Base-by-base conservation (phyloP, 2,113 vertebrate genomes). In the Ifrita kowaldi region DNA sequence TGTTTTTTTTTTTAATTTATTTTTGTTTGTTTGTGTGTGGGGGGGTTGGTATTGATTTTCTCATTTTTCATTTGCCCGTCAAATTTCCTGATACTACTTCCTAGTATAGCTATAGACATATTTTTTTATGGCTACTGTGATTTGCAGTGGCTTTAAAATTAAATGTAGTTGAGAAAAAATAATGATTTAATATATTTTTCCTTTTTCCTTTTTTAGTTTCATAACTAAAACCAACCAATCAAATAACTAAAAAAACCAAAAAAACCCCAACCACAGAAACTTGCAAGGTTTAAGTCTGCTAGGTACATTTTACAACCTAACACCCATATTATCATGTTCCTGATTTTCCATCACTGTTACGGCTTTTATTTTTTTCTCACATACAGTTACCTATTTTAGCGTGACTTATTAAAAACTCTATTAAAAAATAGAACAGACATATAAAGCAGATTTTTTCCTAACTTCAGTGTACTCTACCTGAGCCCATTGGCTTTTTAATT, bases 241-340 rank as follows among this genome's bases (percentile, higher is more conserved):
- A 57, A 65, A 30, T 3, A 70, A 59, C 1, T 19, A 16, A 57
- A 35, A 42, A 50, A 33, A 16, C 52, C 33, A 41, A 52, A 55
- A 35, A 52, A 8, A 1, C 0, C 1, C 2, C 9, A 37, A 18
- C 4, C 19, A 46, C 21, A 41, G 41, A 37, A 80, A 16, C 5
- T 46, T 59, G 3, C 8, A 73, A n/a, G 1, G 5, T 60, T 77
- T 13, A 74, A 16, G 47, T 82, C 37, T 79, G 11, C 24, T 62
- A 62, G 27, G 7, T 70, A 65, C 13, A 14, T 60, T 74, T 84
- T 46, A 42, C 26, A 50, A 64, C 5, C 4, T 23, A 87, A 67
- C 5, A 64, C 3, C 3, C 41, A 70, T 21, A 14, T 44, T 62
- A 55, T 17, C 18, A 32, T 16, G 6, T 33, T 75, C 56, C 21